phyloP scores from a whole-genome alignment of 2,113 vertebrate genomes.

The Oryctolagus cuniculus region DNA sequence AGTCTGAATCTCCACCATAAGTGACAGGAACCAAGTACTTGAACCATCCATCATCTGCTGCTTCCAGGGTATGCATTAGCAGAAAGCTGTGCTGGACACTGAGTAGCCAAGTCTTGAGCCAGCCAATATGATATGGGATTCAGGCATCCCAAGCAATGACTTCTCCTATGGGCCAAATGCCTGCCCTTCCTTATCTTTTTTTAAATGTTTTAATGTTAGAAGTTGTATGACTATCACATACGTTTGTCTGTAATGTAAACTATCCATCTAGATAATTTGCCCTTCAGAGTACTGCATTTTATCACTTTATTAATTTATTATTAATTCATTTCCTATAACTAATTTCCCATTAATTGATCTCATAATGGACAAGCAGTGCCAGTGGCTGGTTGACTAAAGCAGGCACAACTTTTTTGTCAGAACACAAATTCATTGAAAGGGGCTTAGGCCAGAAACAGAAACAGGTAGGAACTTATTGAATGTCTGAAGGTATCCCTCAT shows the following conservation, averaged over 20 bases:
- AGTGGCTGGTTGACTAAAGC: not conserved
- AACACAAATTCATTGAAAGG: constrained; percentile 18
- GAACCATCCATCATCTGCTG: no score
- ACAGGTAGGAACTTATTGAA: not conserved
- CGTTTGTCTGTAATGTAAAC: not conserved
- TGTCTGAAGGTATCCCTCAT: not conserved
- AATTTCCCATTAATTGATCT: constrained; percentile 33
- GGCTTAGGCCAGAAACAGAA: constrained; percentile 17
- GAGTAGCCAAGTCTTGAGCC: no score
- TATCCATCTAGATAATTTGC: not conserved
- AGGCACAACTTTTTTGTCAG: not conserved
- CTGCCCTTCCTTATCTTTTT: not conserved
- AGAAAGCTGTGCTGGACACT: no score
- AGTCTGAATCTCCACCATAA: no score
- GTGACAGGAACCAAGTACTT: no score
- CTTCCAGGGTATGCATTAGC: no score
- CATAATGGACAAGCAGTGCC: not conserved
- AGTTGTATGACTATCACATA: not conserved
- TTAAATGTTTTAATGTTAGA: not conserved
- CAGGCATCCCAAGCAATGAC: no score
- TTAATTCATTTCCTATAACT: not conserved
- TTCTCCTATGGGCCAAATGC: no score
- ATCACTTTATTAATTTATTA: constrained; percentile 1
- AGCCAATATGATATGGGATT: no score
- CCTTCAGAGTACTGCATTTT: not conserved